Evolutionary conservation across 2,113 vertebrate species (phyloP).

Genomic region (Syrrhaptes paradoxus): DNA sequence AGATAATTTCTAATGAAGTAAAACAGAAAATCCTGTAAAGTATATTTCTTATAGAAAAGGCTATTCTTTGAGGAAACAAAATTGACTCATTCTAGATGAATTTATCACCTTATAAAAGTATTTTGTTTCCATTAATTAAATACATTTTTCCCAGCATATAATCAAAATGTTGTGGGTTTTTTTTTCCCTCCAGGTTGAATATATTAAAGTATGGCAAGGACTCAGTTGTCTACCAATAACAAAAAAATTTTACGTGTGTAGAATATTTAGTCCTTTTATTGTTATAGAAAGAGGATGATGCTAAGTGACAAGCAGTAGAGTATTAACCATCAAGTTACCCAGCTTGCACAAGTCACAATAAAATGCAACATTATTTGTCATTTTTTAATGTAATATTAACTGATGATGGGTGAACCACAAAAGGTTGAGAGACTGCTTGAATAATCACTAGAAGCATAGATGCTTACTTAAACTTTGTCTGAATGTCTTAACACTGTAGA

Average conservation of each 20-base stretch:
- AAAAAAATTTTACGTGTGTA: neutral
- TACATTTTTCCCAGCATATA: neutral
- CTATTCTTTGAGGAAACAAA: neutral
- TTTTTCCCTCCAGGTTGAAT: neutral
- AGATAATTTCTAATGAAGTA: neutral
- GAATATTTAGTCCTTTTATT: neutral
- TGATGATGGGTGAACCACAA: slow-evolving; percentile 19
- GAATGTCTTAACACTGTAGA: neutral
- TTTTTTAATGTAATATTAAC: slow-evolving; percentile 32
- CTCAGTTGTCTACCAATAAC: slow-evolving; percentile 6
- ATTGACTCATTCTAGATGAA: neutral
- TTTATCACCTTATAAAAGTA: neutral
- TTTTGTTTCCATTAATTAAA: slow-evolving; percentile 18
- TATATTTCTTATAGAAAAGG: neutral
- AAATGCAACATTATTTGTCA: slow-evolving; percentile 29
- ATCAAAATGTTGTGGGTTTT: neutral
- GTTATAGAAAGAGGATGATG: neutral
- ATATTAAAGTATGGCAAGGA: neutral
- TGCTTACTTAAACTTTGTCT: neutral
- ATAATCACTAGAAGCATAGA: neutral
- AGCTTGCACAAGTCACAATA: slow-evolving; percentile 1
- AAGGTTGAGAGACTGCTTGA: slow-evolving; percentile 34
- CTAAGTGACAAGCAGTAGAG: slow-evolving; percentile 7
- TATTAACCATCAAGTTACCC: slow-evolving; percentile 24
- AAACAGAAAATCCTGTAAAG: neutral